Percentiles rank a stretch among this genome's conserved stretches.
Conservation (phyloP, 2,113 vertebrate genomes). For the Pygoscelis antarcticus region DNA sequence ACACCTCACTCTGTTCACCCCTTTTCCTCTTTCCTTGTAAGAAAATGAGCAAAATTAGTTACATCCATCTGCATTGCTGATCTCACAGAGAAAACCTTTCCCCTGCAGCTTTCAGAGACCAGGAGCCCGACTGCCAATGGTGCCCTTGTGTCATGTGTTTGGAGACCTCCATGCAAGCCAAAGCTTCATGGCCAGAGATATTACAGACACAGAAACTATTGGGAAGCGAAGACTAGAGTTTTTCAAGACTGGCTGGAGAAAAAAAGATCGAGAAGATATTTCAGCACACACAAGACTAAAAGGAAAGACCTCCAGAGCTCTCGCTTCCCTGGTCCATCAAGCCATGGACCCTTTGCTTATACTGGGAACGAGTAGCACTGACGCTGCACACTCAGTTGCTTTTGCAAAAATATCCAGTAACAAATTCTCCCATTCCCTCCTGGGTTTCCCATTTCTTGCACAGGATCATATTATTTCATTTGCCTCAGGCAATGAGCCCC, state of each 20-base stretch:
- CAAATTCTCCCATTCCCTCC: slow-evolving; percentile 25
- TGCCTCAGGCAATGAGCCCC: slow-evolving; percentile 22
- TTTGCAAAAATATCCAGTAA: slow-evolving; percentile 34
- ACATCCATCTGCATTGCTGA: not conserved
- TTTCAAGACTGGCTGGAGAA: not conserved
- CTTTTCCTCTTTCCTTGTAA: not conserved
- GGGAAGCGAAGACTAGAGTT: not conserved
- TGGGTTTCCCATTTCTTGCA: slow-evolving; percentile 27
- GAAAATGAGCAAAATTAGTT: not conserved
- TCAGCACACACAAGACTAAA: not conserved
- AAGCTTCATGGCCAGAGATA: not conserved
- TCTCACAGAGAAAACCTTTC: not conserved
- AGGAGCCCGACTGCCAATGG: accelerated
- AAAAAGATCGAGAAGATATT: not conserved
- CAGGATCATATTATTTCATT: not conserved
- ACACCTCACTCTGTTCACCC: not conserved
- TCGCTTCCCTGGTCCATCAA: not conserved
- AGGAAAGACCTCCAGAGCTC: not conserved
- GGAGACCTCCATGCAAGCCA: not conserved
- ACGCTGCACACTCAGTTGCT: not conserved
- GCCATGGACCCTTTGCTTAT: not conserved
- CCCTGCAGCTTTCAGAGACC: not conserved
- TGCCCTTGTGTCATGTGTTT: not conserved
- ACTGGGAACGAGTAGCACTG: not conserved
- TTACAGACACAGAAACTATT: not conserved